Conservation (phyloP, 2,797 vertebrate genomes). For the Lophotriccus pileatus region DNA sequence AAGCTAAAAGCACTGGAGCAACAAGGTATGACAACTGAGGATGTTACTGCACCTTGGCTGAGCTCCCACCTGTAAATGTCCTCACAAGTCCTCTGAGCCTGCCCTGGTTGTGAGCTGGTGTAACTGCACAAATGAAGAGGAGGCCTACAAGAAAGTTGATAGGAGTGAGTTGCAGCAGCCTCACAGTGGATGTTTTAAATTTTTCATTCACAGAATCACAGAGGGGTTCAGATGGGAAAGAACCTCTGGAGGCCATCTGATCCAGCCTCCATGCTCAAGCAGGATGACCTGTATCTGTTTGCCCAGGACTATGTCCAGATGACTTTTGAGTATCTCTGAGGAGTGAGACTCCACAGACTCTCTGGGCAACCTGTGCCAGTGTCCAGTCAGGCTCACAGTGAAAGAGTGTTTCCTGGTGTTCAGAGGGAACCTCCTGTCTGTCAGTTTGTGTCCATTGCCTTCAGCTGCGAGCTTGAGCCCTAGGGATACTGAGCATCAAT, state of each 20-base stretch:
- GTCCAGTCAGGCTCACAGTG: background rate
- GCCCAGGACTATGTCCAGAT: background rate
- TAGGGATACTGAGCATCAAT: background rate
- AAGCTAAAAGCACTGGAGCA: background rate
- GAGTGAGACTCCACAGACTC: background rate
- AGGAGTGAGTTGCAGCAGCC: background rate
- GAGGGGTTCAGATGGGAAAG: background rate
- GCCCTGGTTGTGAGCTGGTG: background rate
- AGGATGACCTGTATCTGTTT: background rate
- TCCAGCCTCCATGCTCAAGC: background rate
- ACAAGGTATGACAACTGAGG: background rate
- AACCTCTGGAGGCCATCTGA: background rate
- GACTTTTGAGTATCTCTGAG: background rate
- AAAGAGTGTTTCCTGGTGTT: background rate
- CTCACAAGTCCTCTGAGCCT: background rate
- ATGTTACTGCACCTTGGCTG: background rate
- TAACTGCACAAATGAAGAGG: background rate
- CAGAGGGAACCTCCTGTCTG: background rate
- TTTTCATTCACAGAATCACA: background rate
- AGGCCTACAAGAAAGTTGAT: background rate
- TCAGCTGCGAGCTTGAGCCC: background rate
- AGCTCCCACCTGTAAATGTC: background rate
- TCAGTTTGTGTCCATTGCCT: background rate
- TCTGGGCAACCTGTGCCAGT: background rate
- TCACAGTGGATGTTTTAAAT: background rate